phyloP scores from a whole-genome alignment of 2,797 vertebrate genomes.

The Ciconia nigra region DNA sequence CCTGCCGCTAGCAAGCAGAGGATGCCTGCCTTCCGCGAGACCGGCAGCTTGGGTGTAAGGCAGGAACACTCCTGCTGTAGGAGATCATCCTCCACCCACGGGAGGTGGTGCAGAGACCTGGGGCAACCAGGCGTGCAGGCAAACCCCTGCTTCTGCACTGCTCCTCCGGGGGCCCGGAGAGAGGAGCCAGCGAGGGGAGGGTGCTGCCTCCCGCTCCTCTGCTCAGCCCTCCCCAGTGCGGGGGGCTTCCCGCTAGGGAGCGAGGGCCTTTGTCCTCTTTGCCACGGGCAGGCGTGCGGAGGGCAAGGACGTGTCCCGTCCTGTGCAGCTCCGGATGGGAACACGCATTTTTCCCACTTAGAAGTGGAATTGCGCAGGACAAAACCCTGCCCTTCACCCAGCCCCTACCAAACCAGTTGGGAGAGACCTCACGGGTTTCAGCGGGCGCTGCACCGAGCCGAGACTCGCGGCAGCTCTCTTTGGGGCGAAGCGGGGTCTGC shows the following conservation, averaged over 20 bases:
- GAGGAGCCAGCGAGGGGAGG: not conserved
- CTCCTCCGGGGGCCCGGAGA: not conserved
- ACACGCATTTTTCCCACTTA: not conserved
- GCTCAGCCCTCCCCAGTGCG: not conserved
- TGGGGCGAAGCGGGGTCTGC: not conserved
- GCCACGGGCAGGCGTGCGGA: too few species aligned
- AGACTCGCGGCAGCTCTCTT: not conserved
- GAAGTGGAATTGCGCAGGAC: not conserved
- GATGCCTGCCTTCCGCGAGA: not conserved
- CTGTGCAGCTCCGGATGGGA: not conserved
- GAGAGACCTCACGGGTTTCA: accelerated
- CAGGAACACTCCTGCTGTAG: not conserved
- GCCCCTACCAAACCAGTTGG: accelerated
- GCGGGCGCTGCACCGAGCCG: accelerated
- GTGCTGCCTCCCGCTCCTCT: not conserved
- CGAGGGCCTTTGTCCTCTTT: not conserved
- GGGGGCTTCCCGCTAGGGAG: not conserved
- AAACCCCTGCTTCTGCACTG: not conserved
- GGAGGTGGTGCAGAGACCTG: not conserved
- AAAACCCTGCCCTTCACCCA: too few species aligned
- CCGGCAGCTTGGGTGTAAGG: not conserved
- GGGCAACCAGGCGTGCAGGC: not conserved
- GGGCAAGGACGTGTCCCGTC: not conserved
- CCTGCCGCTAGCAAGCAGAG: not conserved
- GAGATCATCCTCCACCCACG: not conserved